Percentiles rank a stretch among this genome's conserved stretches.
Conservation (phyloP, 2,113 vertebrate species). For the Rhombomys opimus region DNA sequence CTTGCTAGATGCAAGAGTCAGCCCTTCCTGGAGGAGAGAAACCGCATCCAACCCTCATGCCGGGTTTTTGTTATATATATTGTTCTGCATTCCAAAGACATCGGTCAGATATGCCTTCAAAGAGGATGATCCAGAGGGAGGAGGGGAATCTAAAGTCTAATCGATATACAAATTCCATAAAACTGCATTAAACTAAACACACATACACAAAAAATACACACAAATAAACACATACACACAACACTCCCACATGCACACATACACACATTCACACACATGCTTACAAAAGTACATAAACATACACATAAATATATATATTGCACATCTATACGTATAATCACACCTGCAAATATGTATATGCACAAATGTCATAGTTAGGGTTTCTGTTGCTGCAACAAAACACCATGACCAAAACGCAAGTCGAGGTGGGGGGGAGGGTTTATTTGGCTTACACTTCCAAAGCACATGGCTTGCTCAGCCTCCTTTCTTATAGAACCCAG, state of each 20-base stretch:
- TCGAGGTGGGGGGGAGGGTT: too few relatives aligned
- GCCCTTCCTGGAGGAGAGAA: not conserved
- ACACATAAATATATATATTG: not conserved
- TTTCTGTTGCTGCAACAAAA: too few relatives aligned
- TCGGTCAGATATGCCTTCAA: not conserved
- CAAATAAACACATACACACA: not conserved
- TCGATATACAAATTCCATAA: not conserved
- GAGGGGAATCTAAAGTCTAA: not conserved
- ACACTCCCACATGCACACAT: not conserved
- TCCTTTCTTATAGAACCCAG: not conserved
- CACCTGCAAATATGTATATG: too few relatives aligned
- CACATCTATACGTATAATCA: too few relatives aligned
- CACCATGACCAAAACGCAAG: too few relatives aligned
- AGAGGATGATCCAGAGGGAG: not conserved
- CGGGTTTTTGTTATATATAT: not conserved
- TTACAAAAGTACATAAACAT: not conserved
- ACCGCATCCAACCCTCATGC: not conserved
- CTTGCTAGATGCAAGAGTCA: constrained; percentile 18
- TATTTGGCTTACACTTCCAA: too few relatives aligned
- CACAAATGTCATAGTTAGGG: not conserved
- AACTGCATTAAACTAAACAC: not conserved
- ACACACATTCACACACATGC: not conserved
- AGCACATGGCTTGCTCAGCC: not conserved
- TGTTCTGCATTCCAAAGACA: constrained; percentile 10
- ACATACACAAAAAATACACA: not conserved